Evolutionary conservation across 2,113 vertebrate species (phyloP).

Genomic region (Lophura nycthemera): DNA sequence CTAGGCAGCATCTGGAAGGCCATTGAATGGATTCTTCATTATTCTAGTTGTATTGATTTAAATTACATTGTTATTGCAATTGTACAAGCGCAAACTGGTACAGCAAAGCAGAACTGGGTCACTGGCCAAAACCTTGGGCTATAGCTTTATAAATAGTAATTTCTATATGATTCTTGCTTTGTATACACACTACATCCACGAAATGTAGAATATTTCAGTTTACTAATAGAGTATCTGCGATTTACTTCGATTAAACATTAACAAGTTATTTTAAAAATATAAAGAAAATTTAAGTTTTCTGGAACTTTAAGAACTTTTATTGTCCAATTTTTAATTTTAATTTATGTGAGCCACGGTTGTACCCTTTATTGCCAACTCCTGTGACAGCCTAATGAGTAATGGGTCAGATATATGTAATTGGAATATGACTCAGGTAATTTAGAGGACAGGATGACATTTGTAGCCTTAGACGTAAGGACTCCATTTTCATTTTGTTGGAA

Average conservation of each 20-base stretch:
- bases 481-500: background rate
- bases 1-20: background rate
- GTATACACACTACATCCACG: background rate
- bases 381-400: background rate
- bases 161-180: background rate
- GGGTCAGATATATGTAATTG: background rate
- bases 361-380: background rate
- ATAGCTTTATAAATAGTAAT: background rate
- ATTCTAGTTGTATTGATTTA: background rate
- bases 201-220: background rate
- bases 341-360: background rate
- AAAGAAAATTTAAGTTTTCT: background rate
- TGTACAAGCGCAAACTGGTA: background rate
- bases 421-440: background rate
- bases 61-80: background rate
- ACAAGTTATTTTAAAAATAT: background rate
- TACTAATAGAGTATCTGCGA: background rate
- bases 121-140: background rate
- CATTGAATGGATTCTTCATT: background rate
- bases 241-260: background rate
- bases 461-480: rapidly evolving
- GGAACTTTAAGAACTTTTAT: background rate
- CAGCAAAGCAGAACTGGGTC: background rate
- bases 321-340: background rate
- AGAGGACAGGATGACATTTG: background rate